Evolutionary conservation across 1,140 invertebrate genomes (phyloP).

Genomic region (Anastatus disparis): DNA sequence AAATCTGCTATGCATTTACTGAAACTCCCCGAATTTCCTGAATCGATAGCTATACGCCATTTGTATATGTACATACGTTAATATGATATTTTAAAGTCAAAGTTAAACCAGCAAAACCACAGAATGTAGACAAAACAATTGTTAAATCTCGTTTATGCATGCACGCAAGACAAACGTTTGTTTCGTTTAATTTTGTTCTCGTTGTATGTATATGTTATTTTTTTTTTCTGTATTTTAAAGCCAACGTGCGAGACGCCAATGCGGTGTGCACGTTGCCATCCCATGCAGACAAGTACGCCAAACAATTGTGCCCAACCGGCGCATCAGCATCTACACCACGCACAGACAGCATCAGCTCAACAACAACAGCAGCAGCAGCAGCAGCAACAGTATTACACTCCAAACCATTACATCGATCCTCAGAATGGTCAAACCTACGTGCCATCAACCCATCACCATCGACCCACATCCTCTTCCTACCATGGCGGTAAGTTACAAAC

Average conservation of each 20-base stretch:
- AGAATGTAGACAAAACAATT: too few species aligned
- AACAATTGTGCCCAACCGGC: constrained; percentile 59
- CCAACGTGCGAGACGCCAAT: constrained; percentile 55
- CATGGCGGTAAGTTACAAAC: constrained; percentile 58
- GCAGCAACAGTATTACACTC: constrained; percentile 57
- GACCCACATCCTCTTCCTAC: constrained; percentile 47
- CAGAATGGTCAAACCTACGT: constrained; percentile 55
- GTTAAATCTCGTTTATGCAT: too few species aligned
- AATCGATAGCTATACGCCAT: too few species aligned
- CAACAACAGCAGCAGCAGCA: constrained; percentile 45
- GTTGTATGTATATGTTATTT: neutral
- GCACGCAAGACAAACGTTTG: too few species aligned
- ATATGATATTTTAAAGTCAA: too few species aligned
- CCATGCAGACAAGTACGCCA: constrained; percentile 53
- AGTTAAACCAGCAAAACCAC: too few species aligned
- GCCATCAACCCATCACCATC: constrained; percentile 51
- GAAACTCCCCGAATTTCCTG: too few species aligned
- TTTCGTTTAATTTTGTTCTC: too few species aligned
- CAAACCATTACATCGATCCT: constrained; percentile 56
- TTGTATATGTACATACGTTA: too few species aligned
- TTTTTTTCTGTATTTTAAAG: constrained; percentile 42
- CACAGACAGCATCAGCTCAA: too few species aligned
- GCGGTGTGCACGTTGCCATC: constrained; percentile 61
- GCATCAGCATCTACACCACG: constrained; percentile 46
- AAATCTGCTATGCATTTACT: too few species aligned